Evolutionary conservation across 2,797 vertebrate species (phyloP), one percentile per base, ranked within the genome.

Genomic region (Enteromius treurensis): DNA sequence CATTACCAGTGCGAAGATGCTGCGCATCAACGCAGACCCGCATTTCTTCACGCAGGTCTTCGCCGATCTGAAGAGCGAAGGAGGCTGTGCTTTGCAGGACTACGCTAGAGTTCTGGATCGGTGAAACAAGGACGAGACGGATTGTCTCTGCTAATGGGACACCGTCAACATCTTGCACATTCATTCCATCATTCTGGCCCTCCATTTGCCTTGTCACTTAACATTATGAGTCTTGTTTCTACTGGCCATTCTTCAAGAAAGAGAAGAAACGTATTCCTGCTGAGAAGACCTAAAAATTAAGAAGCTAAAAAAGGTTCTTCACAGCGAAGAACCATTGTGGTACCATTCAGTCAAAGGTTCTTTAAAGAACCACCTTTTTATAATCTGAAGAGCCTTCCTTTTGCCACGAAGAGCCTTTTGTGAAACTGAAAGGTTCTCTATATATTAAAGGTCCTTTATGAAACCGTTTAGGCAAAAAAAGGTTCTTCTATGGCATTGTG

Each of bases 1-100:
- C 10, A 90, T 92, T 84, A 96, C 93, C 71, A 96, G 96, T 85
- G 71, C 89, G 74, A 95, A 96, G 88, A 96, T 96, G 96, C 92
- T 96, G 82, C 94, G 94, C 65, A 95, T 96, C 84, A 96, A 96
- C 10, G 95, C 96, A 0, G 95, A 96, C 88, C 96, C 96, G 0
- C 95, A 95, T 89, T 96, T 93, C 84, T 96, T 96, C 91, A 96
- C 96, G 1, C 95, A 96, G 86, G 92, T 96, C 21, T 96, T 96
- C 0, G 94, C 95, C 0, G 95, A 96, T 86, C 94, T 96, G 7
- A 96, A 96, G 90, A 92, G 93, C 0, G 95, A 96, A 84, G 95
- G 95, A 0, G 91, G 92, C 19, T 92, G 92, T 0, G 87, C 86
- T n/a, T 91, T 93, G 17, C 94, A 93, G 90, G 95, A 95, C 89